A percentile compares a stretch with the other conserved stretches of the same genome.
Evolutionary conservation across 2,113 vertebrate species (phyloP).

Genomic region (Falco punctatus): DNA sequence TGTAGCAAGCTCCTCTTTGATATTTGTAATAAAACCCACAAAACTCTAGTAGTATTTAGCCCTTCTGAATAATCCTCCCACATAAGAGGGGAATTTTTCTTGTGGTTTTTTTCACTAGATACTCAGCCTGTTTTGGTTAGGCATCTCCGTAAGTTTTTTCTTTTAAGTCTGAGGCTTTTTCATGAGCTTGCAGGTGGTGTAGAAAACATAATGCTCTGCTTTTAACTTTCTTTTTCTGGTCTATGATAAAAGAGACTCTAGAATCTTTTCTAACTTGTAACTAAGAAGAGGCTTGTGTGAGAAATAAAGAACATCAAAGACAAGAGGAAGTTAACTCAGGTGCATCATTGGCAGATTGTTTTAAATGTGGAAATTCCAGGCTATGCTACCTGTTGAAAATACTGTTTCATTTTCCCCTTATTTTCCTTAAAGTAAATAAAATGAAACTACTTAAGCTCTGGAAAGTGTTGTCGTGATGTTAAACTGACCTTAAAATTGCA

Average conservation of each 20-base stretch:
- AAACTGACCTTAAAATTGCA: not conserved
- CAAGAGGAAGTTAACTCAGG: slow-evolving; percentile 33
- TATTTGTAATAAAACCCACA: slow-evolving; percentile 45
- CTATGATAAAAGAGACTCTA: slow-evolving; percentile 68
- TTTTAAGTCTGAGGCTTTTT: slow-evolving; percentile 60
- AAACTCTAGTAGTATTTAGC: slow-evolving; percentile 36
- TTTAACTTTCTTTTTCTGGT: slow-evolving; percentile 65
- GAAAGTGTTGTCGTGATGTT: not conserved
- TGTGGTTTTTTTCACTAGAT: slow-evolving; percentile 55
- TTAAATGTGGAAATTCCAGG: slow-evolving; percentile 24
- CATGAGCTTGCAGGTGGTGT: slow-evolving; percentile 58
- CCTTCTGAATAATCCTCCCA: slow-evolving; percentile 63
- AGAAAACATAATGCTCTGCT: slow-evolving; percentile 42
- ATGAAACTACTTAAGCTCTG: not conserved
- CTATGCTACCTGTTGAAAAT: not conserved
- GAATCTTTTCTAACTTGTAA: slow-evolving; percentile 40
- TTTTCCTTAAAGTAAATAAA: not conserved
- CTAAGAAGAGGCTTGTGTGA: slow-evolving; percentile 21
- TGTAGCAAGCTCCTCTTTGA: slow-evolving; percentile 34
- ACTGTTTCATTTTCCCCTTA: not conserved
- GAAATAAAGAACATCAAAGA: slow-evolving; percentile 66
- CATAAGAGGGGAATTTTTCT: slow-evolving; percentile 58
- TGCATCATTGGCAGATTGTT: slow-evolving; percentile 1
- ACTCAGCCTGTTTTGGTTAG: slow-evolving; percentile 50
- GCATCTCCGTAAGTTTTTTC: slow-evolving; percentile 33